Evolutionary conservation across 2,888 invertebrate genomes (phyloP).

Genomic region (Dorcus hopei): DNA sequence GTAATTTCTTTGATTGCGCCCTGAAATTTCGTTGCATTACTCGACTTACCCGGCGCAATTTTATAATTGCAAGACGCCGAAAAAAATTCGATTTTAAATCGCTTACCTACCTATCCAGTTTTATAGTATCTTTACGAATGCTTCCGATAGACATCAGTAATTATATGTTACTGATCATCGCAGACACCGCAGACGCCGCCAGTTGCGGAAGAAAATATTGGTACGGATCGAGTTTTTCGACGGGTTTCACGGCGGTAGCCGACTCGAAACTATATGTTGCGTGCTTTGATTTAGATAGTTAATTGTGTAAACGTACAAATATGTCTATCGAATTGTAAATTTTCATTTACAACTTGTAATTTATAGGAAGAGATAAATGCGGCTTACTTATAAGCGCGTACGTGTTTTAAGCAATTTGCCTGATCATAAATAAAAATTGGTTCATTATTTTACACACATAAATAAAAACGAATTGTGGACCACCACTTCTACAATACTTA

Average conservation of each 20-base stretch:
- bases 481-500: too few relatives aligned
- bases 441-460: too few relatives aligned
- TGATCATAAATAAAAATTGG: too few relatives aligned
- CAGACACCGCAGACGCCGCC: slow-evolving; percentile 28
- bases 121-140: slow-evolving; percentile 17
- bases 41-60: too few relatives aligned
- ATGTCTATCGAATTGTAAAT: not conserved
- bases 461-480: too few relatives aligned
- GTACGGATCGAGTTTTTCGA: slow-evolving; percentile 3
- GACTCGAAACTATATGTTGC: not conserved
- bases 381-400: too few relatives aligned
- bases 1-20: too few relatives aligned
- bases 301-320: slow-evolving; percentile 6
- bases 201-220: slow-evolving; percentile 22
- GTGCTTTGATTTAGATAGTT: slow-evolving; percentile 5
- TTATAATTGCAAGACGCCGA: not conserved
- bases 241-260: too few relatives aligned
- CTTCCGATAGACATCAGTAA: slow-evolving; percentile 32
- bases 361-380: too few relatives aligned
- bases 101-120: not conserved
- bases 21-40: too few relatives aligned
- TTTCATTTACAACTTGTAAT: too few relatives aligned
- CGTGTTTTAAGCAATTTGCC: too few relatives aligned
- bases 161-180: slow-evolving; percentile 28
- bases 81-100: not conserved